Evolutionary conservation across 2,888 invertebrate species (phyloP), one percentile per base, ranked within the genome.

Genomic region (Philereme vetulata): DNA sequence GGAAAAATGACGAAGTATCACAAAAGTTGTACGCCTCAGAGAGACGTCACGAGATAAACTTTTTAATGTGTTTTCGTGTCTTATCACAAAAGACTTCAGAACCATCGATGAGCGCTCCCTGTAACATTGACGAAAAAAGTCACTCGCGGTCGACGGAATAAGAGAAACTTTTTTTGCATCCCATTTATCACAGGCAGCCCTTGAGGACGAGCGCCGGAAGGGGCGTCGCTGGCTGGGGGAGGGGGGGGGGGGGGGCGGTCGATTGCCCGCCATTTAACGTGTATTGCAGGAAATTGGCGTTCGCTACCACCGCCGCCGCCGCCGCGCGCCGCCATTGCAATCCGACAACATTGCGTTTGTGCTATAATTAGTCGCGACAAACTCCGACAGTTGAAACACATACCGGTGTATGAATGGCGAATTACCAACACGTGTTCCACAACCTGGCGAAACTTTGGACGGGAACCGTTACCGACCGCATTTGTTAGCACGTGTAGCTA

Each of bases 281-380:
- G 80, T 80, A 84, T 81, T 78, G 77, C 83, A 79, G 84, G 83
- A 85, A 84, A 85, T 84, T 83, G 84, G 78, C 77, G 78, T 77
- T 74, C 58, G 57, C 66, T 62, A 62, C 62, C 63, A 56, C 57
- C 65, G 52, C 66, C 70, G 47, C 55, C 66, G 21, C 21, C 21
- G 55, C 67, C 71, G 48, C 59, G 53, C 70, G 62, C 64, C 71
- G 72, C 73, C 75, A 76, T 73, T 78, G 75, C 77, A 68, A 72
- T 74, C 71, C 69, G 67, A 71, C 68, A n/a, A n/a, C 67, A 66
- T 71, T 72, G 69, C 68, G 72, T 74, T 72, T 75, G 72, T 77
- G 73, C 75, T 74, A 73, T 80, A 82, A 81, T 81, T 80, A 80
- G 77, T 80, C 75, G 69, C 66, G 62, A 71, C 71, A 71, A 76